Evolutionary conservation across 2,888 invertebrate species (phyloP), one percentile per base, ranked within the genome.

Genomic region (Rhodophaea formosa): DNA sequence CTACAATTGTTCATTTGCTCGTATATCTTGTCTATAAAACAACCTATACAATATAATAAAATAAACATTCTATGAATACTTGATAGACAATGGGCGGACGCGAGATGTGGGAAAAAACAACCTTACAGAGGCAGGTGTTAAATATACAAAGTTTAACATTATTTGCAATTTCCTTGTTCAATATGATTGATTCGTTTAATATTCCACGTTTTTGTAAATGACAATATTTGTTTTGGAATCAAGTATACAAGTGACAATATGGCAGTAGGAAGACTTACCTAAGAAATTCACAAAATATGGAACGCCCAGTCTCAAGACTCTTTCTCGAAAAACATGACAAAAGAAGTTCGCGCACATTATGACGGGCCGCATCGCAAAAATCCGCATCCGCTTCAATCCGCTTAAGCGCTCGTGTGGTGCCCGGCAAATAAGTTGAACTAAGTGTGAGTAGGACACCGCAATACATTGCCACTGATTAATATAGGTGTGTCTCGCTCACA

Each of bases 51-150:
- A 46, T 17, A 35, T 35, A 35, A 32, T 17, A 51, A 17, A 35
- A 35, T 35, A 51, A 51, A 35, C 51, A 51, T 16, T 51, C 16
- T 51, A 35, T 51, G 51, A 51, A 51, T 51, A 42, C 44, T 59
- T 51, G 51, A 51, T 69, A 75, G 69, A 87, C 87, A 87, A 88
- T 87, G 76, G 79, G 63, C 88, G 88, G 86, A 85, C 79, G 82
- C 80, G 66, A 63, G 79, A 82, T 84, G 80, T 82, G 82, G 81
- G 79, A 78, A 79, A 77, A 75, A 75, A 70, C 69, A 66, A 69
- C 63, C 67, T 67, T 69, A 71, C 71, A 68, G 66, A 32, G 49
- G 49, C 51, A 51, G 51, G 35, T 51, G 39, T 49, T 49, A 8
- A 35, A 23, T 23, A 23, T 23, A 14, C 39, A 35, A 35, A 32